Evolutionary conservation across 2,797 vertebrate species (phyloP), one percentile per base, ranked within the genome.

Genomic region (Enoplosus armatus): DNA sequence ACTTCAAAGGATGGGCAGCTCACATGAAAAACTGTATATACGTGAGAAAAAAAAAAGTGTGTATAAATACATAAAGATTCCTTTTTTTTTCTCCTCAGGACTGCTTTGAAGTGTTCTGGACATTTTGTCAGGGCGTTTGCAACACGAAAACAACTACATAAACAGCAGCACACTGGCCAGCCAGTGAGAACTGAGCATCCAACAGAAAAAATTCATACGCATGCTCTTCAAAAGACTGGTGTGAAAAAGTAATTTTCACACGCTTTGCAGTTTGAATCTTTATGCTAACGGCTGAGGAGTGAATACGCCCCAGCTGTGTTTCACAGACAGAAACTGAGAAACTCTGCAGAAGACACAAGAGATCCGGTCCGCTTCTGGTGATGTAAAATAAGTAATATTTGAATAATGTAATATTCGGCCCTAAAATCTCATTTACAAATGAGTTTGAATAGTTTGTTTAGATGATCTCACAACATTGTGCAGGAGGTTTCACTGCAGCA

Each of bases 81-180:
- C 22, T 29, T 70, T 51, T 29, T 35, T n/a, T n/a, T 3, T n/a
- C 7, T 15, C 15, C 29, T 43, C 12, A 29, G 39, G 60, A 39
- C 41, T 24, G 37, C 71, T 84, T 84, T 79, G 58, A 82, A 79
- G 64, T 39, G 12, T 24, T 65, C 8, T 53, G 65, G 61, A 53
- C 43, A 48, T 61, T 59, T 51, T 27, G 18, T 39, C 39, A 5
- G 27, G 35, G 69, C 29, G 22, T 64, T 79, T 72, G 60, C 20
- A 56, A 68, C 55, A 74, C 66, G 37, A 77, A 73, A 85, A 79
- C 29, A 9, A 6, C 27, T 26, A 51, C 35, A 56, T 5, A 29
- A 41, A 60, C 20, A 1, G 10, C 14, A 2, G 5, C 11, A 24
- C 22, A 2, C 37, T 22, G 11, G 31, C 33, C 15, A 16, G 48